Evolutionary conservation across 2,113 vertebrate species (phyloP).

Genomic region (Oncorhynchus masou): DNA sequence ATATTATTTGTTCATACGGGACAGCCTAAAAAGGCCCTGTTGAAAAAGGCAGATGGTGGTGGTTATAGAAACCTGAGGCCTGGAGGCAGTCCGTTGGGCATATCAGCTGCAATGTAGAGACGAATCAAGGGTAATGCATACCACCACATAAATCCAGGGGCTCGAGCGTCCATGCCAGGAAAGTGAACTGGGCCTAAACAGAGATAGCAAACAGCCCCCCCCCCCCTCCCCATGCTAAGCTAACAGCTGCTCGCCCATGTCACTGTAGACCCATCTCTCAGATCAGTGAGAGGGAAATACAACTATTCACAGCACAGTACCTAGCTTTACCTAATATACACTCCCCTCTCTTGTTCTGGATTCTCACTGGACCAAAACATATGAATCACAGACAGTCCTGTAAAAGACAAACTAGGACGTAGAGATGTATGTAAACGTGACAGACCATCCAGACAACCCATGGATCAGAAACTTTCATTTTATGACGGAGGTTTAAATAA

Average conservation of each 20-base stretch:
- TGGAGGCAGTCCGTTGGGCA: not conserved
- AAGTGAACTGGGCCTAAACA: not conserved
- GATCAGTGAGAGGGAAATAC: not conserved
- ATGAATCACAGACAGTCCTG: too few relatives aligned
- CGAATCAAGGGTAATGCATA: not conserved
- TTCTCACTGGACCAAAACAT: too few relatives aligned
- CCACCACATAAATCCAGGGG: constrained; percentile 11
- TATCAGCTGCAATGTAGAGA: not conserved
- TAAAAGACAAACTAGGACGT: too few relatives aligned
- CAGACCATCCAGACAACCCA: too few relatives aligned
- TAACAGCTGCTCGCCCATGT: constrained; percentile 26
- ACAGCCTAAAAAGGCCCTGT: not conserved
- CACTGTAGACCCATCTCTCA: not conserved
- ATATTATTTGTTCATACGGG: too few relatives aligned
- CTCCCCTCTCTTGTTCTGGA: not conserved
- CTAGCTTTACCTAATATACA: too few relatives aligned
- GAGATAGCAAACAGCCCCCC: constrained; percentile 12
- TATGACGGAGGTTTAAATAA: too few relatives aligned
- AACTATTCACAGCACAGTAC: not conserved
- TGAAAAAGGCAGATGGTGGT: not conserved
- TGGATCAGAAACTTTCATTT: too few relatives aligned
- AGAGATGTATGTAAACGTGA: too few relatives aligned
- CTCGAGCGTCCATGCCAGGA: constrained; percentile 24
- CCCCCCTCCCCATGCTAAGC: not conserved
- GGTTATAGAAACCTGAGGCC: not conserved